Base-by-base conservation (phyloP, 2,113 vertebrate genomes). In the Hemiscyllium ocellatum region DNA sequence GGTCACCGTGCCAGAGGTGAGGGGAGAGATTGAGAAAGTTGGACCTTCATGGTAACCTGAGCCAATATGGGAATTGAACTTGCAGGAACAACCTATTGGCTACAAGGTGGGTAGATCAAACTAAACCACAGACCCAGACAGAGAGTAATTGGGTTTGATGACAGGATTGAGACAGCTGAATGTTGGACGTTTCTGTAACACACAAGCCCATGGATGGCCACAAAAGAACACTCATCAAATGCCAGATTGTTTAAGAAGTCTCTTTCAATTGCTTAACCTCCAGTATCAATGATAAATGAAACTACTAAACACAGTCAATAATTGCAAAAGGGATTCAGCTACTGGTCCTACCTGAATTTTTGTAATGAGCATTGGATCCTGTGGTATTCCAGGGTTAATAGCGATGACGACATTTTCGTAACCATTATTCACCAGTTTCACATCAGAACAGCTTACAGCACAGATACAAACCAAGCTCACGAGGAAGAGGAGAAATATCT, bases 341-440 rank as follows among this genome's bases (percentile, higher is more conserved):
- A 56, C 56, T 19, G 52, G 26, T 66, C 47, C 96, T 96, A 97
- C 97, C 97, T 97, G 96, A 91, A 98, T 97, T n/a, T 96, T 96
- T 61, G 72, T 5, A 80, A 97, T 80, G 56, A 98, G 96, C 1
- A 96, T 95, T 70, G 76, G 89, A 90, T 97, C 96, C 96, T 97
- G 96, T 0, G 96, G 70, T 29, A 97, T 96, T 19, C 78, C 96
- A 20, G 97, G 97, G 89, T 96, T 96, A 78, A 97, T 96, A 12
- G 97, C 97, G 20, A 97, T 13, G 2, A 97, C 96, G 22, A 98
- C 47, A 83, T 96, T 96, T 1, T 97, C 87, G 24, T 98, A 98
- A 2, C 96, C 97, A 68, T 97, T 96, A n/a, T 96, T 96, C 89
- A 15, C 96, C 83, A 97, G 96, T 87, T 95, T 94, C 66, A 96